A percentile compares a stretch with the other conserved stretches of the same genome.
These are phyloP conservation scores for Spinus olivaceus DNA, from an alignment of 2,797 vertebrate species.

Conservation along the genomic window DNA sequence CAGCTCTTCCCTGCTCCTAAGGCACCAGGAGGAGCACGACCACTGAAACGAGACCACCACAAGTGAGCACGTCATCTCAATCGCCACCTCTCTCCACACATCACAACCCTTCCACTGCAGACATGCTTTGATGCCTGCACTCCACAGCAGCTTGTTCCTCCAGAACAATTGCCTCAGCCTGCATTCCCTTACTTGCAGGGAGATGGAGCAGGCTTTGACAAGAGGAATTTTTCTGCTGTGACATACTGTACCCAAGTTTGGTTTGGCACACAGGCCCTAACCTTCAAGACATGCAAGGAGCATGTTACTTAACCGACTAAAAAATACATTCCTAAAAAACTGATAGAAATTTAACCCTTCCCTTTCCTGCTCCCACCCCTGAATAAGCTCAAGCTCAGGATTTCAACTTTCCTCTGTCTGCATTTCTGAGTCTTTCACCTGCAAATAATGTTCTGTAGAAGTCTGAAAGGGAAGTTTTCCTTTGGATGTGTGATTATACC, in stretches of 20 bases:
- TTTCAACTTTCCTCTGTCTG: neutral
- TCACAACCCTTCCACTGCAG: neutral
- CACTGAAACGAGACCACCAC: neutral
- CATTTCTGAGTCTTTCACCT: neutral
- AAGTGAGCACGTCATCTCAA: neutral
- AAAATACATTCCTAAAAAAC: neutral
- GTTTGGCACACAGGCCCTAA: neutral
- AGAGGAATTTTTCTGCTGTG: neutral
- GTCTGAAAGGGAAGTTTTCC: neutral
- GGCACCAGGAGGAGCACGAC: rapidly evolving
- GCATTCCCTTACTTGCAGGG: neutral
- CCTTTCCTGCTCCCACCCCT: neutral
- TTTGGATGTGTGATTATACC: neutral
- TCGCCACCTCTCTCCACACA: neutral
- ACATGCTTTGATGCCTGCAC: neutral
- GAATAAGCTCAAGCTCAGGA: neutral
- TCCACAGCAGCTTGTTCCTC: neutral
- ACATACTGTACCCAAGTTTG: neutral
- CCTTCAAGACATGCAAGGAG: neutral
- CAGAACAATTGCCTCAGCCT: neutral
- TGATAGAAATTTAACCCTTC: neutral
- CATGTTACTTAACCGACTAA: neutral
- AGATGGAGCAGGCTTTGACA: neutral
- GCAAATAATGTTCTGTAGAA: neutral
- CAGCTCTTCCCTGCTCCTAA: neutral